A percentile compares a stretch with the other conserved stretches of the same genome.
phyloP scores from a whole-genome alignment of 2,888 invertebrate genomes.

The Scaeva pyrastri region DNA sequence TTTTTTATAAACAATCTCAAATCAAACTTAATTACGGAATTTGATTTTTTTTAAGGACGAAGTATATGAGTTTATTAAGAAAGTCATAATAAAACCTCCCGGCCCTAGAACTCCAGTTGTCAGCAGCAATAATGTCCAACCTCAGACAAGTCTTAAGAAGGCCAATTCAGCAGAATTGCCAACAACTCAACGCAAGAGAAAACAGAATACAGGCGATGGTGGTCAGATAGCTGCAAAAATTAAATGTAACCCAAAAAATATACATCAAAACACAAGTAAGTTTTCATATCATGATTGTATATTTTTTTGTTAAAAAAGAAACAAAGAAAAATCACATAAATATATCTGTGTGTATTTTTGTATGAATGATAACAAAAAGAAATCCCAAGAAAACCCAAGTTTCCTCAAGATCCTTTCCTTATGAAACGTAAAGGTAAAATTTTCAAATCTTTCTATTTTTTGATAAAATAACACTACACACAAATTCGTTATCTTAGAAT shows the following conservation, averaged over 20 bases:
- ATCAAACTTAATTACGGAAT: not conserved
- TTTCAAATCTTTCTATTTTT: constrained; percentile 20
- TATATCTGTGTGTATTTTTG: constrained; percentile 24
- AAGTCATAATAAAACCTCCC: constrained; percentile 86
- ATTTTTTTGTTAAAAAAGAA: not conserved
- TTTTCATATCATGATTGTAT: not conserved
- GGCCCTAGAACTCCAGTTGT: constrained; percentile 82
- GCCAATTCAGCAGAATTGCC: constrained; percentile 78
- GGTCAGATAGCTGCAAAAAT: constrained; percentile 81
- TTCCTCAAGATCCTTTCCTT: constrained; percentile 81
- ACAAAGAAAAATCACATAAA: constrained; percentile 1
- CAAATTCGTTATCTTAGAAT: constrained; percentile 68
- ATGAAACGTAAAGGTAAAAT: constrained; percentile 83
- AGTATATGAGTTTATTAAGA: constrained; percentile 87
- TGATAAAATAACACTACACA: not conserved
- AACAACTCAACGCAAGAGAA: constrained; percentile 84
- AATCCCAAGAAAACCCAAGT: constrained; percentile 78
- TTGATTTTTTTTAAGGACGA: constrained; percentile 85
- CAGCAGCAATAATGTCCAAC: constrained; percentile 50
- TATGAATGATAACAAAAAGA: constrained; percentile 17
- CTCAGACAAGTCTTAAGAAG: constrained; percentile 77
- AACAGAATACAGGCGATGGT: constrained; percentile 85
- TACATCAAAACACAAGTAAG: constrained; percentile 19
- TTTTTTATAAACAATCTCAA: not conserved
- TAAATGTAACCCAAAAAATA: constrained; percentile 76